Conservation (phyloP, 2,113 vertebrate genomes). For the Alaudala cheleensis region DNA sequence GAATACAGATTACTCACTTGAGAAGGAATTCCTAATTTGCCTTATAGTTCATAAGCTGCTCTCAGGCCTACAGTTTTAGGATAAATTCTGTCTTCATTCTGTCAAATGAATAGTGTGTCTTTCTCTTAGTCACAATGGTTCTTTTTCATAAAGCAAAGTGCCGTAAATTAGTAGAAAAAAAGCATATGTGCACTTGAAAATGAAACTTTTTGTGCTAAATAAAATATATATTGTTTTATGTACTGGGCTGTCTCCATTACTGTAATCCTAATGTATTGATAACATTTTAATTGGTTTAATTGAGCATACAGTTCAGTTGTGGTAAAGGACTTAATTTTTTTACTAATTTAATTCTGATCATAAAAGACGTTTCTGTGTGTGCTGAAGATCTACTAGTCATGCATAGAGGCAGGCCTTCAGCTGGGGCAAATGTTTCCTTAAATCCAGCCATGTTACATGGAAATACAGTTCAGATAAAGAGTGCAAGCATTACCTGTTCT, state of each 20-base stretch:
- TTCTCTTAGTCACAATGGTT: background rate
- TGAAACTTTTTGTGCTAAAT: conserved; percentile 27
- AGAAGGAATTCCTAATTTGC: conserved; percentile 26
- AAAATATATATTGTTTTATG: conserved; percentile 37
- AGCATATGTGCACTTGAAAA: background rate
- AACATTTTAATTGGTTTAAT: background rate
- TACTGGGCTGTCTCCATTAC: background rate
- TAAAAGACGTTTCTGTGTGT: background rate
- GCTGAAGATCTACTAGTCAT: background rate
- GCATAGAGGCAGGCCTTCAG: background rate
- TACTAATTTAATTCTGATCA: background rate
- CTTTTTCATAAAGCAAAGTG: background rate
- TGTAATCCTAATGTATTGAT: background rate
- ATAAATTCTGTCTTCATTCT: background rate
- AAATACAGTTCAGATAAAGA: background rate
- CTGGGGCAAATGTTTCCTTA: background rate
- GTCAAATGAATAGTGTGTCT: background rate
- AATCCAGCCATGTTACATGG: background rate
- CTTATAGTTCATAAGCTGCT: conserved; percentile 29
- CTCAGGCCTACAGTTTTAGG: background rate
- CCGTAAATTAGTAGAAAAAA: background rate
- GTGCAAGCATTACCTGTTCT: background rate
- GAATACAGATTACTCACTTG: background rate
- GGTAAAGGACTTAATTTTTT: background rate
- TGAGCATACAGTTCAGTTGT: background rate